Percentiles rank a stretch among this genome's conserved stretches.
phyloP scores from a whole-genome alignment of 2,113 vertebrate species.

The Todiramphus saurophagus region DNA sequence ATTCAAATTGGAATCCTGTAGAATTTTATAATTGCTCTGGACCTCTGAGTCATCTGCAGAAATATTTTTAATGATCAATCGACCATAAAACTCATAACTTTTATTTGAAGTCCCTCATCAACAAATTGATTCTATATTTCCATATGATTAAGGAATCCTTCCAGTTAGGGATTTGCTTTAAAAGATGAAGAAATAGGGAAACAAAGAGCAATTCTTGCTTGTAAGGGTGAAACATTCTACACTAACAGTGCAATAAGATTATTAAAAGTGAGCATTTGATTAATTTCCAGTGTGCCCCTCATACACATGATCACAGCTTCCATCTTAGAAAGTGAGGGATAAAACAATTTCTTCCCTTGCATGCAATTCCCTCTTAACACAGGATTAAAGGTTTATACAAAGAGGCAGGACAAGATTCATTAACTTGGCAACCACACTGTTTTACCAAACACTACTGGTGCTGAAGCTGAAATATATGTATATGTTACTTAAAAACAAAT shows the following conservation, averaged over 20 bases:
- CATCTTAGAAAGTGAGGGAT: background rate
- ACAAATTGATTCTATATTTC: constrained; percentile 58
- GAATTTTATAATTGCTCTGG: constrained; percentile 56
- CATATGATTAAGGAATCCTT: constrained; percentile 45
- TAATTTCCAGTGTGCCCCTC: background rate
- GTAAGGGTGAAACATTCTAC: background rate
- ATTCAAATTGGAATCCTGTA: background rate
- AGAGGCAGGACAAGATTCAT: constrained; percentile 1
- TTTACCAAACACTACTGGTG: background rate
- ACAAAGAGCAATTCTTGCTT: background rate
- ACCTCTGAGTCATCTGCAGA: constrained; percentile 22
- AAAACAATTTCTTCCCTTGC: background rate
- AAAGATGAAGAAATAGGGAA: background rate
- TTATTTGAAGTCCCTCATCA: constrained; percentile 47
- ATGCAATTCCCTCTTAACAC: background rate
- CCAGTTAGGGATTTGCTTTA: background rate
- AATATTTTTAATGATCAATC: constrained; percentile 65
- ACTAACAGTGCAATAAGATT: background rate
- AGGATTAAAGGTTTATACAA: background rate
- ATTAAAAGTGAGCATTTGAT: background rate
- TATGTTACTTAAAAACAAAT: constrained; percentile 16
- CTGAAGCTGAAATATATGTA: background rate
- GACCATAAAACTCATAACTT: constrained; percentile 46
- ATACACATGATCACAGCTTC: background rate
- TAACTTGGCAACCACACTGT: background rate